phyloP scores from a whole-genome alignment of 2,797 vertebrate species.

The Eulemur coronatus region DNA sequence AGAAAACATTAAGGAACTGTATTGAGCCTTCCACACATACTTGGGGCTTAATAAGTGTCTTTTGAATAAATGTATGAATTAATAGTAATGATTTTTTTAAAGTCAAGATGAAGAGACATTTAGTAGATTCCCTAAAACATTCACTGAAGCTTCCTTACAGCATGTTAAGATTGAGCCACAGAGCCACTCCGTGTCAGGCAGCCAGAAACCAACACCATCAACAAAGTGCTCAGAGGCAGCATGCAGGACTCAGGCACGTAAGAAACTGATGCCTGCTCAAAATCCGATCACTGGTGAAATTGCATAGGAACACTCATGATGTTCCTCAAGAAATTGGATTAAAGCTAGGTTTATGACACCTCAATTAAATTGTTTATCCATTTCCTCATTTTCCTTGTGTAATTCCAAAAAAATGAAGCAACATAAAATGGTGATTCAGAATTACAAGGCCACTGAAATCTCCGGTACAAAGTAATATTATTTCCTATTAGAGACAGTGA shows the following conservation, averaged over 20 bases:
- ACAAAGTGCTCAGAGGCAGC: not conserved
- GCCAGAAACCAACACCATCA: not conserved
- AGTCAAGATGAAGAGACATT: not conserved
- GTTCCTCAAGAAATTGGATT: not conserved
- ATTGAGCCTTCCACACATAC: not conserved
- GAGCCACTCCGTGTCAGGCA: not conserved
- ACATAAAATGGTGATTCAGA: not conserved
- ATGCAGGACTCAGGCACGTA: not conserved
- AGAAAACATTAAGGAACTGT: not conserved
- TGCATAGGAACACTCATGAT: not conserved
- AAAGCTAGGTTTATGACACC: not conserved
- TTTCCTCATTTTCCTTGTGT: not conserved
- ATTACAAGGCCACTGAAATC: not conserved
- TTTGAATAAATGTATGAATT: conserved; percentile 29
- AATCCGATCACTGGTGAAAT: not conserved
- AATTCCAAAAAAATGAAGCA: not conserved
- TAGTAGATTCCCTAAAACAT: not conserved
- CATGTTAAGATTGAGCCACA: not conserved
- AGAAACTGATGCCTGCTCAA: not conserved
- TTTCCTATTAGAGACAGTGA: not conserved
- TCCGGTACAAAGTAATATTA: not conserved
- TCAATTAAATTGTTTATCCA: not conserved
- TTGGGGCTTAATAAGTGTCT: not conserved
- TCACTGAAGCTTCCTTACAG: not conserved
- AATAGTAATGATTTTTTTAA: conserved; percentile 24